A percentile compares a stretch with the other conserved stretches of the same genome.
phyloP scores from a whole-genome alignment of 2,888 invertebrate species.

The Seladonia tumulorum region DNA sequence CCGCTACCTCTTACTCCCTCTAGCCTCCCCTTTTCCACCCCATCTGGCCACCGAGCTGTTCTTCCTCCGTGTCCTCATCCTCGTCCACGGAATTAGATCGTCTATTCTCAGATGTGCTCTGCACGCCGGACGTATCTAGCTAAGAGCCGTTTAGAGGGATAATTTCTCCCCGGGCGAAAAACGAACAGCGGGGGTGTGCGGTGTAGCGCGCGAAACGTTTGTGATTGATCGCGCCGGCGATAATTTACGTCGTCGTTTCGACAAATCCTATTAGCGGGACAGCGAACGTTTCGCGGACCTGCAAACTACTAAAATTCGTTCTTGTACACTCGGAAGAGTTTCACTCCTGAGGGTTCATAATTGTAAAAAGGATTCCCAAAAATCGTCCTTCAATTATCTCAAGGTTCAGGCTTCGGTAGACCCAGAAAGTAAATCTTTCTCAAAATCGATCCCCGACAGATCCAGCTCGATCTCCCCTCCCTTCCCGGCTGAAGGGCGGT shows the following conservation, averaged over 20 bases:
- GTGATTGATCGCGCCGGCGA: slow-evolving; percentile 26
- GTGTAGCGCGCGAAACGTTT: slow-evolving; percentile 4
- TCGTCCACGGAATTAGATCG: slow-evolving; percentile 82
- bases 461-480: neutral
- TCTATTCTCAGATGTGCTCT: slow-evolving; percentile 82
- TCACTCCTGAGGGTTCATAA: neutral
- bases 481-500: no score
- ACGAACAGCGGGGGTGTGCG: slow-evolving; percentile 27
- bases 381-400: neutral
- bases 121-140: slow-evolving; percentile 55
- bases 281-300: neutral
- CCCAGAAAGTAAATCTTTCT: neutral
- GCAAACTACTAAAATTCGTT: neutral
- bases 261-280: slow-evolving; percentile 27
- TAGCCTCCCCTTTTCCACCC: slow-evolving; percentile 32
- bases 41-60: slow-evolving; percentile 42
- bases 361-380: neutral
- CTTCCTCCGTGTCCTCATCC: slow-evolving; percentile 56
- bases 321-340: neutral
- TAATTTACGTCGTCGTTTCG: slow-evolving; percentile 19
- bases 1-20: slow-evolving; percentile 56
- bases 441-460: neutral
- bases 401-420: neutral
- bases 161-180: slow-evolving; percentile 58
- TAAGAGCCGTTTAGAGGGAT: slow-evolving; percentile 70